Conservation (phyloP, 2,888 invertebrate genomes). For the Drosophila birchii region DNA sequence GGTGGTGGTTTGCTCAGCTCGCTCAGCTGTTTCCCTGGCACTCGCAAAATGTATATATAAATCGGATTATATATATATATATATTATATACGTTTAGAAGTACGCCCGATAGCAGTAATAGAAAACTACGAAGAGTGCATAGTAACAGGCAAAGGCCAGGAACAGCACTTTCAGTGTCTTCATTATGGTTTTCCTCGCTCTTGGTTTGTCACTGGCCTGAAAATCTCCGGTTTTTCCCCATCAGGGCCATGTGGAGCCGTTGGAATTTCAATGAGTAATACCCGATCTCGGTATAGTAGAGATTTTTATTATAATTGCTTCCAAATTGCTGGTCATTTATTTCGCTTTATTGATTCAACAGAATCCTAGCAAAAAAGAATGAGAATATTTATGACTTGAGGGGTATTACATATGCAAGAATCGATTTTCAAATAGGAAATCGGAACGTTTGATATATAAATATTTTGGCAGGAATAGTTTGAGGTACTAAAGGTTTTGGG, state of each 20-base stretch:
- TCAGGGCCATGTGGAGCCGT: conserved; percentile 62
- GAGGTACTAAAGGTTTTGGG: neutral
- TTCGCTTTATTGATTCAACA: conserved; percentile 15
- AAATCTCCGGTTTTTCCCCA: conserved; percentile 30
- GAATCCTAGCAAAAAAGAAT: conserved; percentile 15
- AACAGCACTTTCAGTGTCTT: conserved; percentile 67
- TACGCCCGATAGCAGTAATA: conserved; percentile 78
- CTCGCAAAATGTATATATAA: neutral
- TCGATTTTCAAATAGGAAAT: neutral
- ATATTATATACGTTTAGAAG: conserved; percentile 40
- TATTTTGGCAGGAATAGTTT: neutral
- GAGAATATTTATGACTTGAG: conserved; percentile 1
- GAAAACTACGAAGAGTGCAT: conserved; percentile 76
- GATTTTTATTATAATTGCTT: conserved; percentile 22
- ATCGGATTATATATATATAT: conserved; percentile 1
- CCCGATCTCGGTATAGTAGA: conserved; percentile 7
- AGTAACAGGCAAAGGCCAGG: conserved; percentile 71
- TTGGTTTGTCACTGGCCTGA: conserved; percentile 4
- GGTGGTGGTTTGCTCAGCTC: conserved; percentile 42
- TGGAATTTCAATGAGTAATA: conserved; percentile 35
- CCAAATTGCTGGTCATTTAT: conserved; percentile 29
- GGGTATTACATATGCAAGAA: conserved; percentile 1
- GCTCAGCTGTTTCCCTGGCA: conserved; percentile 68
- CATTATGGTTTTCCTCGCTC: conserved; percentile 43
- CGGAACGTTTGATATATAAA: neutral